These are phyloP conservation scores for Sphaerophoria taeniata DNA, from an alignment of 2,888 invertebrate genomes.

Conservation along the genomic window DNA sequence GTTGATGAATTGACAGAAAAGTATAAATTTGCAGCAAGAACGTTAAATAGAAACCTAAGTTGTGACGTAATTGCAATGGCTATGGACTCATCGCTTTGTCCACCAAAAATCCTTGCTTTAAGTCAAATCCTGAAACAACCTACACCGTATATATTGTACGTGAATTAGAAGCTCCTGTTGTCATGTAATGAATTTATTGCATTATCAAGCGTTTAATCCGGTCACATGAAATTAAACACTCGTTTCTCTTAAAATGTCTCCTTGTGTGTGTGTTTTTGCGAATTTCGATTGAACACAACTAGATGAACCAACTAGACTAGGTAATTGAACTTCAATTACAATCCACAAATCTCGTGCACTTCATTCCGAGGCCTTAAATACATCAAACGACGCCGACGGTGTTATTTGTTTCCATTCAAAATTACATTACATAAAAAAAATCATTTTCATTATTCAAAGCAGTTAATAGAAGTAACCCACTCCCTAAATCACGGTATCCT, in stretches of 20 bases:
- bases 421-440: neutral
- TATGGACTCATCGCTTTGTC: too few species aligned
- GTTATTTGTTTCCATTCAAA: neutral
- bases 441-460: too few species aligned
- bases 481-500: neutral
- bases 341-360: constrained; percentile 42
- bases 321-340: constrained; percentile 67
- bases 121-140: too few species aligned
- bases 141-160: too few species aligned
- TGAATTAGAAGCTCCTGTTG: constrained; percentile 1
- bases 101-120: too few species aligned
- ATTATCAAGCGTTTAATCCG: too few species aligned
- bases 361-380: neutral
- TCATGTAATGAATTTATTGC: neutral
- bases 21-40: too few species aligned
- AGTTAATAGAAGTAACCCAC: neutral
- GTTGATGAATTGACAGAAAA: too few species aligned
- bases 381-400: constrained; percentile 45
- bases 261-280: neutral
- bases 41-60: too few species aligned
- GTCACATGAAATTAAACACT: too few species aligned
- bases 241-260: neutral
- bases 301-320: constrained; percentile 48
- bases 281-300: constrained; percentile 1
- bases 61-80: too few species aligned